Evolutionary conservation across 92 coral and sea anemone genomes (phyloP), one percentile per base, ranked within the genome.

Genomic region (Plumapathes pennacea): DNA sequence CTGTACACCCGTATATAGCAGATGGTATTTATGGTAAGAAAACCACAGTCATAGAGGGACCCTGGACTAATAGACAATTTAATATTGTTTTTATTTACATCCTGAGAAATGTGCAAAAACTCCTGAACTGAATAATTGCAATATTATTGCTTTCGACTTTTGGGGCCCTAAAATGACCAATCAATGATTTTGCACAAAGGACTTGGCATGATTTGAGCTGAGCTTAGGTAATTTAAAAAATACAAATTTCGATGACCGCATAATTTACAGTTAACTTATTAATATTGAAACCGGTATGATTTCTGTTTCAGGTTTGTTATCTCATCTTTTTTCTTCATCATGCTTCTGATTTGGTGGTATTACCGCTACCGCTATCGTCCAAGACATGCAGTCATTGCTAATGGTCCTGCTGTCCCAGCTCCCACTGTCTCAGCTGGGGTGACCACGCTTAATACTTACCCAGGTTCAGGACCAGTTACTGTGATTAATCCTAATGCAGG

Each of bases 21-120:
- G 95, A 47, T 94, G 99, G 99, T 94, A 94, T 61, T 67, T 94
- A 15, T 92, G 98, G 98, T 92, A 76, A 56, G 98, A 81, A 3
- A 26, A 10, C 9, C 30, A 18, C 20, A 23, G 31, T 20, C 2
- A 6, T 25, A 13, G 32, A 4, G 14, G 46, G 11, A 9, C 18
- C 18, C 19, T 4, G 46, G 46, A 5, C n/a, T 15, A 8, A 39
- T 3, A 21, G 46, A 39, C 7, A 8, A 21, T n/a, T n/a, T n/a
- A n/a, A 34, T 34, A 34, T 34, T 34, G 40, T n/a, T 34, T 12
- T 1, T 5, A 5, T 42, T 20, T 42, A 41, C 6, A 14, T 41
- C 15, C 5, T 4, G 5, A 5, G 12, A 41, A 41, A 11, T 41
- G 47, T n/a, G n/a, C n/a, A n/a, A n/a, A n/a, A n/a, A n/a, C n/a